A percentile compares a stretch with the other conserved stretches of the same genome.
Evolutionary conservation across 2,888 invertebrate species (phyloP).

Genomic region (Drosophila mulleri): DNA sequence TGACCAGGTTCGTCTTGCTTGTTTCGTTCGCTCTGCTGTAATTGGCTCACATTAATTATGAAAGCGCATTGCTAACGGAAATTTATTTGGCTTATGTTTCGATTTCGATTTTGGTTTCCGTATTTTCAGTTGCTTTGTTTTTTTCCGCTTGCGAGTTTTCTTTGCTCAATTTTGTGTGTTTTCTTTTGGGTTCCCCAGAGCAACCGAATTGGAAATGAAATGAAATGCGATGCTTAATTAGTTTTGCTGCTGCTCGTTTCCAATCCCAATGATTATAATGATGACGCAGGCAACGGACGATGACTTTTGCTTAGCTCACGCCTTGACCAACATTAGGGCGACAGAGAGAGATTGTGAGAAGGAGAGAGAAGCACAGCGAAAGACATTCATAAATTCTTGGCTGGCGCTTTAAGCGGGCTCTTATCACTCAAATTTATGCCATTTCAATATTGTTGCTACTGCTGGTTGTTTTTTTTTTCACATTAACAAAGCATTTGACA

Average conservation of each 20-base stretch:
- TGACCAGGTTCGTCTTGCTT: constrained; percentile 36
- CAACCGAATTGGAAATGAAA: constrained; percentile 68
- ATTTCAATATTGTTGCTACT: constrained; percentile 22
- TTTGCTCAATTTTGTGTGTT: constrained; percentile 12
- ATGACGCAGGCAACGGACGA: constrained; percentile 52
- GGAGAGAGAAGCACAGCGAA: too few species aligned
- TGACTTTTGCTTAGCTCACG: constrained; percentile 39
- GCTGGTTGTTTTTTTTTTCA: neutral
- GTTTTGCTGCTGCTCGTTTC: constrained; percentile 56
- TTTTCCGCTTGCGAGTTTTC: neutral
- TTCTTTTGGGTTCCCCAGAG: constrained; percentile 40
- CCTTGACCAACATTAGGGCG: constrained; percentile 11
- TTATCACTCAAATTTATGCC: constrained; percentile 29
- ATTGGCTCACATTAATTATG: constrained; percentile 78
- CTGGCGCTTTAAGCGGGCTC: constrained; percentile 35
- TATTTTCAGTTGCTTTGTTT: constrained; percentile 18
- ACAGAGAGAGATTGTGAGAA: neutral
- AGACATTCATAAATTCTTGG: neutral
- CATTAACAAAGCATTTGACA: constrained; percentile 13
- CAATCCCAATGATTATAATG: constrained; percentile 50
- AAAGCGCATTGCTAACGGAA: constrained; percentile 74
- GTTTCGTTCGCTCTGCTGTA: constrained; percentile 40
- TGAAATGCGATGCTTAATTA: constrained; percentile 80
- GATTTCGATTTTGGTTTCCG: constrained; percentile 40
- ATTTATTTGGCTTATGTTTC: constrained; percentile 80